Conservation (phyloP, 2,797 vertebrate species). For the Notolabrus celidotus region DNA sequence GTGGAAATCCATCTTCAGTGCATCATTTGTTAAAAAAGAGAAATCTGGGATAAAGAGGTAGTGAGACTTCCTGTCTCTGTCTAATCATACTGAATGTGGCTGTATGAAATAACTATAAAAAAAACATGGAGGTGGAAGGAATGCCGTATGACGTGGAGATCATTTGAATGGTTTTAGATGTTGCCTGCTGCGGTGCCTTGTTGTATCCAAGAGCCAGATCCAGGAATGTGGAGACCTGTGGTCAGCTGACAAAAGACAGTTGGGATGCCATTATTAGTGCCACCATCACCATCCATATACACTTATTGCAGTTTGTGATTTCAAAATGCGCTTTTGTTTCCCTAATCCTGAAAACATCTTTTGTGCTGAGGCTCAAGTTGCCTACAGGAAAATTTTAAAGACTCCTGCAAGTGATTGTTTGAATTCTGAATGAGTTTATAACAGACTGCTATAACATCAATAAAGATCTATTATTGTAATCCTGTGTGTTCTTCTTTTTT, state of each 20-base stretch:
- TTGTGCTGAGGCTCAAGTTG: conserved; percentile 56
- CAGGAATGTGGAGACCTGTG: conserved; percentile 81
- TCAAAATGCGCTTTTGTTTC: conserved; percentile 50
- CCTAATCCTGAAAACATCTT: conserved; percentile 53
- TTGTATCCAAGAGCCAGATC: conserved; percentile 76
- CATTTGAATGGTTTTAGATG: conserved; percentile 53
- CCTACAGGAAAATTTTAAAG: conserved; percentile 21
- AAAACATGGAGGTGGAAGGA: no score
- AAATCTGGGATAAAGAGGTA: no score
- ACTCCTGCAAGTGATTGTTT: conserved; percentile 56
- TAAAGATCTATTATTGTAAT: conserved; percentile 74
- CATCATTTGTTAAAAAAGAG: no score
- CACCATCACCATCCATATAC: conserved; percentile 50
- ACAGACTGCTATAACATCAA: conserved; percentile 60
- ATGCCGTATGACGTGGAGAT: conserved; percentile 30
- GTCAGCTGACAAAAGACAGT: conserved; percentile 72
- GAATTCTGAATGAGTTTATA: conserved; percentile 67
- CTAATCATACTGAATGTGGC: no score
- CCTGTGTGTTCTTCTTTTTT: not conserved
- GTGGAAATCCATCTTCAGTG: no score
- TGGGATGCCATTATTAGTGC: conserved; percentile 68
- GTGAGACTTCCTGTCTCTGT: no score
- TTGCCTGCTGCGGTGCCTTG: conserved; percentile 69
- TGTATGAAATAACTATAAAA: no score
- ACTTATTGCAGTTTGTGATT: conserved; percentile 46